Conservation (phyloP, 2,888 invertebrate genomes). For the Volucella inanis region DNA sequence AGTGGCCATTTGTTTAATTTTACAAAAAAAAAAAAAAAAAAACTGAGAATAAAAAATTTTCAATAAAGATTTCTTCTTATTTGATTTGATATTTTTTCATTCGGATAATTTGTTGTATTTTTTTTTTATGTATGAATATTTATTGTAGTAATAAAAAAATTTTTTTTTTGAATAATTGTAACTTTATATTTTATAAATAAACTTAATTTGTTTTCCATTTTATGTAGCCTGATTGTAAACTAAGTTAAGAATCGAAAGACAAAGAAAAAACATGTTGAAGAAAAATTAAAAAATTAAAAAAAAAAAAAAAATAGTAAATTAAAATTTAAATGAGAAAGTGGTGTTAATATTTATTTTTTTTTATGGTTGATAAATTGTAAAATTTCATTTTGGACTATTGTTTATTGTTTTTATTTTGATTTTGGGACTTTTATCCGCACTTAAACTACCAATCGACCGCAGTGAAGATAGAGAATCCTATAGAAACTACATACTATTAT, state of each 20-base stretch:
- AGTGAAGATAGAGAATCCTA: no score
- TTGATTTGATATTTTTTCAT: constrained; percentile 3
- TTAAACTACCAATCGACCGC: no score
- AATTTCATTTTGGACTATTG: no score
- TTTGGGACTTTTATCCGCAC: no score
- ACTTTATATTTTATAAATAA: constrained; percentile 4
- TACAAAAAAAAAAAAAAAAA: neutral
- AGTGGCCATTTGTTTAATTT: constrained; percentile 22
- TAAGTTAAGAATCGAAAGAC: constrained; percentile 33
- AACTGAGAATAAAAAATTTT: neutral
- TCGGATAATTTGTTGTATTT: neutral
- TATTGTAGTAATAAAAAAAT: constrained; percentile 44
- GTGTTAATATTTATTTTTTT: no score
- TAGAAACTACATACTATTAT: no score
- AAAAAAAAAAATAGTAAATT: constrained; percentile 32
- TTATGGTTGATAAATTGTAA: no score
- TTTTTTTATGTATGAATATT: constrained; percentile 14
- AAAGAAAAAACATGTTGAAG: constrained; percentile 35
- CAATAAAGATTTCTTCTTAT: constrained; percentile 17
- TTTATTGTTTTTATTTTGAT: no score
- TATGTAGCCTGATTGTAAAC: constrained; percentile 46
- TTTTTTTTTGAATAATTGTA: constrained; percentile 21
- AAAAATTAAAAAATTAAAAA: constrained; percentile 41
- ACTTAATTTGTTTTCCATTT: constrained; percentile 11
- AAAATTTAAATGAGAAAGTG: constrained; percentile 9